phyloP scores from a whole-genome alignment of 2,797 vertebrate species.

The Coendou prehensilis region DNA sequence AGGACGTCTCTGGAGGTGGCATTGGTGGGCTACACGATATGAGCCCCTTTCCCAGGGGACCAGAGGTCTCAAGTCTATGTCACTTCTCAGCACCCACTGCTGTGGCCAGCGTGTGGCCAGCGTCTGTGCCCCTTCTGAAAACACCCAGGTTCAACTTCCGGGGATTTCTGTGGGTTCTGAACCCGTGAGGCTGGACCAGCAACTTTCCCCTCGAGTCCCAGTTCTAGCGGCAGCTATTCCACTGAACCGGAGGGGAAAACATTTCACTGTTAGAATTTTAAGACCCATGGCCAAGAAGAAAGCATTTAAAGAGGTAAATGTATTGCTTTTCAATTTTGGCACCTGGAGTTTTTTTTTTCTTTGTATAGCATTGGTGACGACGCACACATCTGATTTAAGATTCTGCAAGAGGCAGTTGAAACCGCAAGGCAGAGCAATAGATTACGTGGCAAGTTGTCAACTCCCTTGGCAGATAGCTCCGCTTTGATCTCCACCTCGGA shows the following conservation, averaged over 20 bases:
- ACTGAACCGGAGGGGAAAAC: neutral
- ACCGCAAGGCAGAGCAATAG: neutral
- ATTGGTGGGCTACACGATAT: neutral
- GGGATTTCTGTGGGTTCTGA: neutral
- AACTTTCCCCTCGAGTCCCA: neutral
- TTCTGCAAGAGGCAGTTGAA: neutral
- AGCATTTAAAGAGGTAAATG: neutral
- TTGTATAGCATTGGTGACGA: neutral
- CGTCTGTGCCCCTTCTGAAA: neutral
- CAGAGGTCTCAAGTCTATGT: neutral
- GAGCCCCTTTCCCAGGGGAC: neutral
- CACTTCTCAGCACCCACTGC: neutral
- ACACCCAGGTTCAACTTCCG: neutral
- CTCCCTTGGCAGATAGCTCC: neutral
- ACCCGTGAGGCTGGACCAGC: neutral
- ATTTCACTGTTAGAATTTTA: neutral
- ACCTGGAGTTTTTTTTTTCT: neutral
- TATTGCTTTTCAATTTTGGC: neutral
- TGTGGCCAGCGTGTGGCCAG: neutral
- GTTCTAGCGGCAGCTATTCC: neutral
- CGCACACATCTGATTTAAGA: neutral
- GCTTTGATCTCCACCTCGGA: constrained; percentile 31
- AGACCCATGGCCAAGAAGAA: neutral
- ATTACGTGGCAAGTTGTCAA: neutral
- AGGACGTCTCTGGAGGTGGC: neutral